Evolutionary conservation across 2,888 invertebrate species (phyloP).

Genomic region (Luperina testacea): DNA sequence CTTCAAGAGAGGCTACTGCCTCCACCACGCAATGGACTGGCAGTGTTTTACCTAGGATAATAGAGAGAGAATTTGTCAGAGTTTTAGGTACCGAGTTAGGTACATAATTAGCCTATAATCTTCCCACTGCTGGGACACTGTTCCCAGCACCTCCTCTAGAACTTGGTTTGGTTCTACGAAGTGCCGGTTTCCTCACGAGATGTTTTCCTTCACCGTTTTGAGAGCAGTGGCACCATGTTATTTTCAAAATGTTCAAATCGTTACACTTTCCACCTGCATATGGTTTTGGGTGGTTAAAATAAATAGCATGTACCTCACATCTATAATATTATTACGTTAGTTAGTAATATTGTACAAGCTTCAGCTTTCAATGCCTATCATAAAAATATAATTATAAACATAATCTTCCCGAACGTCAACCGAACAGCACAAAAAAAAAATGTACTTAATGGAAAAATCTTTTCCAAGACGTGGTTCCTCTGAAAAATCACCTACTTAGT

Average conservation of each 20-base stretch:
- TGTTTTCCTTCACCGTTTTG: neutral
- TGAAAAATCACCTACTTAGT: conserved; percentile 80
- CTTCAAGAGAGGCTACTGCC: conserved; percentile 93
- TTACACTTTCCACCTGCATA: neutral
- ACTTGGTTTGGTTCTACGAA: neutral
- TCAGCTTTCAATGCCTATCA: neutral
- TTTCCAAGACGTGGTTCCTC: conserved; percentile 54
- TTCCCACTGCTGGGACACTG: neutral
- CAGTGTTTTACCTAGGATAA: conserved; percentile 91
- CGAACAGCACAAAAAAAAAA: conserved; percentile 60
- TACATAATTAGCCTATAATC: too few species aligned
- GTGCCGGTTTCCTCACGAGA: neutral
- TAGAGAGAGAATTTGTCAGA: conserved; percentile 20
- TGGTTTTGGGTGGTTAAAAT: neutral
- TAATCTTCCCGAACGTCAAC: conserved; percentile 52
- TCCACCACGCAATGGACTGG: conserved; percentile 99
- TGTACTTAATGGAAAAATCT: conserved; percentile 65
- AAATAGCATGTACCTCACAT: too few species aligned
- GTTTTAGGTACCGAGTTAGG: neutral
- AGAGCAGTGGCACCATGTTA: neutral
- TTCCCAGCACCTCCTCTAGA: neutral
- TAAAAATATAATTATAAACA: conserved; percentile 27
- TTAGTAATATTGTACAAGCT: neutral
- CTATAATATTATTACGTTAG: neutral
- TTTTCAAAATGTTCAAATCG: too few species aligned